Conservation (phyloP, 53 echinoderm and acorn worm genomes). For the Hippasteria phrygiana region DNA sequence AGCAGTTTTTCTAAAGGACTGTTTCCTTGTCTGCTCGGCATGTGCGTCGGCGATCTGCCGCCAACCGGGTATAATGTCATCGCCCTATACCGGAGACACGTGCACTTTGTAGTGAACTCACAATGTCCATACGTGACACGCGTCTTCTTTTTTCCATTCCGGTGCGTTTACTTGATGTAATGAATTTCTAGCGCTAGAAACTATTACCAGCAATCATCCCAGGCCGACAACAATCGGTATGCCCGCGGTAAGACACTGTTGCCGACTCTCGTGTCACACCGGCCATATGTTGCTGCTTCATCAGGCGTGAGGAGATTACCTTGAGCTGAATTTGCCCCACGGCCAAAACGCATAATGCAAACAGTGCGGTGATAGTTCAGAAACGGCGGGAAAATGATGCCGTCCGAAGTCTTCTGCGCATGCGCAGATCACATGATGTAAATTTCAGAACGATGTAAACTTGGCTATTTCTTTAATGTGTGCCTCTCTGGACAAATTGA, state of each 20-base stretch:
- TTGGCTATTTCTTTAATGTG: too few relatives aligned
- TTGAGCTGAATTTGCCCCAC: neutral
- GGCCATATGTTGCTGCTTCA: neutral
- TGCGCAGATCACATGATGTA: too few relatives aligned
- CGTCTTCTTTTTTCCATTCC: constrained; percentile 5
- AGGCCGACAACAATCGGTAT: neutral
- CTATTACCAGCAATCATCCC: neutral
- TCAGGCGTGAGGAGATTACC: neutral
- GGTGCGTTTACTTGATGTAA: constrained; percentile 2
- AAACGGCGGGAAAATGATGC: too few relatives aligned
- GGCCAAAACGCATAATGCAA: neutral
- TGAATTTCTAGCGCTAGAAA: constrained; percentile 44
- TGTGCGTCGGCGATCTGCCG: too few relatives aligned
- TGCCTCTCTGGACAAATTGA: too few relatives aligned
- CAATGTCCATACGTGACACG: neutral
- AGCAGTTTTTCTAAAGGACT: too few relatives aligned
- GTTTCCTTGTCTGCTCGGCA: too few relatives aligned
- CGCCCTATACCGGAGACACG: neutral
- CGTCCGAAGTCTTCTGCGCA: too few relatives aligned
- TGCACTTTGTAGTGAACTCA: neutral
- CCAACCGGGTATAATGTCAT: neutral
- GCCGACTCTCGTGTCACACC: too few relatives aligned
- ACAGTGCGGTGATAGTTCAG: too few relatives aligned
- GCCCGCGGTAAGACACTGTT: neutral
- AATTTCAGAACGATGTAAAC: too few relatives aligned